These are phyloP conservation scores for Drosophila biarmipes DNA, from an alignment of 1,140 invertebrate species.

Conservation along the genomic window DNA sequence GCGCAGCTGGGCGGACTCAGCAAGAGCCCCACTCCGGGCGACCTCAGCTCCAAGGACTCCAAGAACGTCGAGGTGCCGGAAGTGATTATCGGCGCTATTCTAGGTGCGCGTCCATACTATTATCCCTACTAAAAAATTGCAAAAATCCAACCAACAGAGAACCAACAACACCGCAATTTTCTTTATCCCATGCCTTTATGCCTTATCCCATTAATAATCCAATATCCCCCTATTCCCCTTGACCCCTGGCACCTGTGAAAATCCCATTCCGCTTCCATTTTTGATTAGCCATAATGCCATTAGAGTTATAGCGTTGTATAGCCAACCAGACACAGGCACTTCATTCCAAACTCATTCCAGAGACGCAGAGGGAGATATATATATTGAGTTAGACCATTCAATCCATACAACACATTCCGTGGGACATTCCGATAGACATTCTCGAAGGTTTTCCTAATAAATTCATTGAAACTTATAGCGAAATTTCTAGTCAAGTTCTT, in stretches of 20 bases:
- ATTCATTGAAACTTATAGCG: slow-evolving; percentile 64
- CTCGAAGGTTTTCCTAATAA: slow-evolving; percentile 16
- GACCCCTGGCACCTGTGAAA: slow-evolving; percentile 4
- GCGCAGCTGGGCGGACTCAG: slow-evolving; percentile 92
- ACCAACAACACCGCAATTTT: slow-evolving; percentile 40
- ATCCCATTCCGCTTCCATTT: background rate
- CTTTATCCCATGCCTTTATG: slow-evolving; percentile 27
- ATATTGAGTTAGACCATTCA: slow-evolving; percentile 10
- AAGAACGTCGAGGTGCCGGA: slow-evolving; percentile 97
- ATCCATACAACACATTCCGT: slow-evolving; percentile 27
- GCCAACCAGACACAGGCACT: slow-evolving; percentile 30
- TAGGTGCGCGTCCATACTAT: slow-evolving; percentile 88
- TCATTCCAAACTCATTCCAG: slow-evolving; percentile 38
- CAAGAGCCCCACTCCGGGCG: slow-evolving; percentile 94
- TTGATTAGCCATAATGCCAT: slow-evolving; percentile 31
- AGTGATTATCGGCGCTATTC: slow-evolving; percentile 97
- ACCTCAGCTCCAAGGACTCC: slow-evolving; percentile 89
- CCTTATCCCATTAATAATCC: background rate
- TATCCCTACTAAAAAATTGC: slow-evolving; percentile 80
- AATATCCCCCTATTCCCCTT: background rate
- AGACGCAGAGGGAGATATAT: slow-evolving; percentile 3
- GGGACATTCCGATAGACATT: slow-evolving; percentile 37
- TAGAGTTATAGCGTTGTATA: slow-evolving; percentile 30
- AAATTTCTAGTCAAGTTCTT: slow-evolving; percentile 83
- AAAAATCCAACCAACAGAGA: slow-evolving; percentile 50